Evolutionary conservation across 1,140 invertebrate genomes (phyloP), one percentile per base, ranked within the genome.

Genomic region (Carposina sasakii): DNA sequence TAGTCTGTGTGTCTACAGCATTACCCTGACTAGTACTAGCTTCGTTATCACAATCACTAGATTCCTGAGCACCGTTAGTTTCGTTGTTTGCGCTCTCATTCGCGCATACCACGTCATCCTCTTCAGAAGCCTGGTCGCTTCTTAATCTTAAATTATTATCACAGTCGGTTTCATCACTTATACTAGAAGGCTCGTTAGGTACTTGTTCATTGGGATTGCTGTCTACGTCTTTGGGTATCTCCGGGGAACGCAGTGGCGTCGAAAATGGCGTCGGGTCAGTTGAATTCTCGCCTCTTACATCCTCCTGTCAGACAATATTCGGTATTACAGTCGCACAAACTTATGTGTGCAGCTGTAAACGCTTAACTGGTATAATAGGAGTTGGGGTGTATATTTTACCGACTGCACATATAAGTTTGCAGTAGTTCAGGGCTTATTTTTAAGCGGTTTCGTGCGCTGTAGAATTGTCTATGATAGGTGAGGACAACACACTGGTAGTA

Each of bases 81-180:
- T 30, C 30, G 23, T 24, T 42, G 4, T 24, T 15, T 30, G 28
- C 40, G 10, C 44, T 36, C 33, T 71, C 67, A 44, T 76, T 70
- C 20, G 76, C 76, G 54, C 77, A 79, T 0, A 81, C 76, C 8
- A 81, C 79, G 37, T 84, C 81, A 47, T 76, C 70, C 4, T 74
- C 73, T 20, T 39, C 46, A n/a, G n/a, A n/a, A n/a, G n/a, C n/a
- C n/a, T 77, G 68, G 21, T 41, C 42, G 34, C 59, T 67, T 43
- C 63, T 70, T 57, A 68, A 51, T 56, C 71, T 73, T 74, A 79
- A 60, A 77, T 71, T 79, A 82, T 65, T 83, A 83, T 83, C 77
- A 81, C 79, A 83, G 77, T 78, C 61, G 44, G 50, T 64, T 67
- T 54, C 71, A 49, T 69, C 72, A 67, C 67, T 79, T 73, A 71